Evolutionary conservation across 1,140 invertebrate species (phyloP).

Genomic region (Oscheius sp.): DNA sequence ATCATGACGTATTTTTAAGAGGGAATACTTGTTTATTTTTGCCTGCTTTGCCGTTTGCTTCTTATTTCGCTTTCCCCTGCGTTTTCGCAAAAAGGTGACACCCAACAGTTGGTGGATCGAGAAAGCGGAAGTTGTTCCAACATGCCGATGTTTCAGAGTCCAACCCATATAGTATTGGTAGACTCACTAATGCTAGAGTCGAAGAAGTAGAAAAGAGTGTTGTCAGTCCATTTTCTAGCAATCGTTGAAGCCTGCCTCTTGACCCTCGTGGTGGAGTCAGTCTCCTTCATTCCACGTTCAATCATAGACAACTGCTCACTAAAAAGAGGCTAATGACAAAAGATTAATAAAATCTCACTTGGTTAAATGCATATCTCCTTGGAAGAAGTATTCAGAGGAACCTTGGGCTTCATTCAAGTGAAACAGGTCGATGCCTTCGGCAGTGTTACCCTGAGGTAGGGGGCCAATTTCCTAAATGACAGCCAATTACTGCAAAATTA

Average conservation of each 20-base stretch:
- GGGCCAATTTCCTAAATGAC: too few relatives aligned
- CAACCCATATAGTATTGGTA: too few relatives aligned
- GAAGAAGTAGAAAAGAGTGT: conserved; percentile 7
- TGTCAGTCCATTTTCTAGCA: neutral
- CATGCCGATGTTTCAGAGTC: too few relatives aligned
- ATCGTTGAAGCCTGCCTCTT: neutral
- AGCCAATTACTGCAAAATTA: too few relatives aligned
- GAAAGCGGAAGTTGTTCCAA: neutral
- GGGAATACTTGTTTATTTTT: too few relatives aligned
- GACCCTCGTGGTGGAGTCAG: neutral
- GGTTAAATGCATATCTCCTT: conserved; percentile 1
- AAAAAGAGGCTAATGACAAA: neutral
- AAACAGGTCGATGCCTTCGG: too few relatives aligned
- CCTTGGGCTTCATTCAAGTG: neutral
- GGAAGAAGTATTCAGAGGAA: neutral
- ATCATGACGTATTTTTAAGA: too few relatives aligned
- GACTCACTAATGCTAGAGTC: neutral
- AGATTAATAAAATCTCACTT: neutral
- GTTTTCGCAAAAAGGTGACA: too few relatives aligned
- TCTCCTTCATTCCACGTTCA: neutral
- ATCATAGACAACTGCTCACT: conserved; percentile 2
- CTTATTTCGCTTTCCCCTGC: too few relatives aligned
- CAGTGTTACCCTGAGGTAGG: too few relatives aligned
- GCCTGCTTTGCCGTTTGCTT: too few relatives aligned
- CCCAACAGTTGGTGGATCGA: too few relatives aligned